A percentile compares a stretch with the other conserved stretches of the same genome.
Evolutionary conservation across 64 coral and sea anemone genomes (phyloP).

Genomic region (Montipora foliosa): DNA sequence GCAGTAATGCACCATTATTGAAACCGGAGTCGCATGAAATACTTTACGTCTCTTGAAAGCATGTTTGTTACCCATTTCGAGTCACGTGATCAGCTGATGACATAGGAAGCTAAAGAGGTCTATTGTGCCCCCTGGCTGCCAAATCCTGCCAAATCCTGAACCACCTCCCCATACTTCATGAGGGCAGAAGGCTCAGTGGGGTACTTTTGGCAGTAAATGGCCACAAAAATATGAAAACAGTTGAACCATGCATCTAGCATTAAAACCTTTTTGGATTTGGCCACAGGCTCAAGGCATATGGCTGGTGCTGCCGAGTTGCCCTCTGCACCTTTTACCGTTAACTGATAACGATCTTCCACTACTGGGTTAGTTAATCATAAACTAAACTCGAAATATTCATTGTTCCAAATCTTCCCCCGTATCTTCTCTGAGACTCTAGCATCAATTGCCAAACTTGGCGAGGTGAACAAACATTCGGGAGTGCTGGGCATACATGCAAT

Average conservation of each 20-base stretch:
- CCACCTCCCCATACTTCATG: no score
- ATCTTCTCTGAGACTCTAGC: slow-evolving; percentile 16
- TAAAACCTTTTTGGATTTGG: background rate
- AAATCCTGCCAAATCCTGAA: no score
- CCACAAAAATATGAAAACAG: background rate
- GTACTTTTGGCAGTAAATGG: background rate
- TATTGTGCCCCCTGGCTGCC: background rate
- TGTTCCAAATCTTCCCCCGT: slow-evolving; percentile 19
- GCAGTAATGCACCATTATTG: slow-evolving; percentile 13
- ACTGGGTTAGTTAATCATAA: background rate
- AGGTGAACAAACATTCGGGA: background rate
- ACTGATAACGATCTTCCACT: background rate
- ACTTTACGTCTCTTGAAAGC: no score
- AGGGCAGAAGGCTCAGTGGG: background rate
- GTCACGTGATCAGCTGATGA: slow-evolving; percentile 29
- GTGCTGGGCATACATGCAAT: slow-evolving; percentile 1
- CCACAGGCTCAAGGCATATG: background rate
- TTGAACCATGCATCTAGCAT: background rate
- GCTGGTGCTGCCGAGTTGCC: background rate
- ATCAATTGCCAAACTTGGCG: slow-evolving; percentile 8
- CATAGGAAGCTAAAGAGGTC: background rate
- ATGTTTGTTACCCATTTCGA: slow-evolving; percentile 16
- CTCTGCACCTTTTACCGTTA: background rate
- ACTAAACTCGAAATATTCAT: slow-evolving; percentile 31
- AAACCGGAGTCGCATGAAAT: background rate